phyloP scores from a whole-genome alignment of 2,888 invertebrate genomes.

The Polyommatus icarus region DNA sequence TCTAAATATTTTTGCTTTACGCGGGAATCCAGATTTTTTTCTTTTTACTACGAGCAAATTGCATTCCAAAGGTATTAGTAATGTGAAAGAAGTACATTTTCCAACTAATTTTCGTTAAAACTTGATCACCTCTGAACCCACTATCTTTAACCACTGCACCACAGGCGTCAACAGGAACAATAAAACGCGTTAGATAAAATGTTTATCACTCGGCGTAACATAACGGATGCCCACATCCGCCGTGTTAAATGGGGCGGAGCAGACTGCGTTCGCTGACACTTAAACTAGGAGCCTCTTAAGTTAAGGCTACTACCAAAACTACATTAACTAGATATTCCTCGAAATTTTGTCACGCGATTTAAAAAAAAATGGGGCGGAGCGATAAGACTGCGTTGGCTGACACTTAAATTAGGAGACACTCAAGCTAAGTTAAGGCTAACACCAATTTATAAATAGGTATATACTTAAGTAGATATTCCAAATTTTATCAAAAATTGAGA shows the following conservation, averaged over 20 bases:
- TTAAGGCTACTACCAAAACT: neutral
- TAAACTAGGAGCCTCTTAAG: neutral
- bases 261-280: constrained; percentile 27
- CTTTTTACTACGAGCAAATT: no score
- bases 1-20: no score
- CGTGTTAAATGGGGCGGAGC: constrained; percentile 60
- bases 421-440: neutral
- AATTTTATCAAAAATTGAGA: no score
- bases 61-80: no score
- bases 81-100: no score
- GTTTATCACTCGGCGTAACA: constrained; percentile 43
- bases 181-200: neutral
- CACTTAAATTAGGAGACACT: neutral
- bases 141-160: neutral
- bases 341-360: no score
- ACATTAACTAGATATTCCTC: no score
- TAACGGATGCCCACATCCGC: constrained; percentile 67
- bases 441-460: neutral
- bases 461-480: no score
- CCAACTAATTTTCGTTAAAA: neutral
- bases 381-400: constrained; percentile 22
- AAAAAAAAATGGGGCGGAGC: constrained; percentile 56
- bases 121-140: neutral
- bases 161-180: neutral
- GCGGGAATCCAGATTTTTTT: no score